Base-by-base conservation (phyloP, 2,797 vertebrate species). In the Chelmon rostratus region DNA sequence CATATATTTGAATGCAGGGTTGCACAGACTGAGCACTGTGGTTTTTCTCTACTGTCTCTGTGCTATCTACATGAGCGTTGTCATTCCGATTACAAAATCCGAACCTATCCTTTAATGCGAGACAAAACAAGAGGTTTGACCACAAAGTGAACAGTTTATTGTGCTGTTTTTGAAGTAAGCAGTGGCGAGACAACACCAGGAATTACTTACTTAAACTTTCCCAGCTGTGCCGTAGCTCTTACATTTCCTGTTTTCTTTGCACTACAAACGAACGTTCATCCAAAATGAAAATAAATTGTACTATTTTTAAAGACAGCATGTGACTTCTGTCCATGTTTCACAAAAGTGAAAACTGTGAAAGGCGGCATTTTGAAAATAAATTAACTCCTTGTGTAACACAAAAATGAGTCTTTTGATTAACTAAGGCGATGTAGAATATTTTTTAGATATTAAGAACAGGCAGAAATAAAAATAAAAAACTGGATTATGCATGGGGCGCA, bases 231-330 rank as follows among this genome's bases (percentile, higher is more conserved):
- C 44, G 25, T 3, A 23, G 23, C 19, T 52, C 53, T 52, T 49
- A 42, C 6, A 69, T 46, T 61, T 54, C 53, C 28, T 76, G 47
- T 72, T 68, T 68, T 23, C 44, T 58, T 58, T 57, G 15, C 9
- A 28, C 13, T 0, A 35, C 25, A 63, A 38, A 38, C 12, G 62
- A 63, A 50, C 46, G n/a, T 61, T 62, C 28, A 49, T 0, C 49
- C 4, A 46, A 28, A 68, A 42, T 11, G 4, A 74, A 47, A 53
- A 58, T 7, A 21, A 53, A 61, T 23, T 18, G 37, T 4, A 37
- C 44, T 66, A 16, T 68, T 52, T 59, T 47, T 53, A 1, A n/a
- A 40, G 40, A 18, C 0, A 7, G 5, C 50, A 54, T 46, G 38
- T 58, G 31, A 70, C 23, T 9, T 53, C 15, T n/a, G 53, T 28